Evolutionary conservation across 2,113 vertebrate genomes (phyloP).

Genomic region (Meles meles): DNA sequence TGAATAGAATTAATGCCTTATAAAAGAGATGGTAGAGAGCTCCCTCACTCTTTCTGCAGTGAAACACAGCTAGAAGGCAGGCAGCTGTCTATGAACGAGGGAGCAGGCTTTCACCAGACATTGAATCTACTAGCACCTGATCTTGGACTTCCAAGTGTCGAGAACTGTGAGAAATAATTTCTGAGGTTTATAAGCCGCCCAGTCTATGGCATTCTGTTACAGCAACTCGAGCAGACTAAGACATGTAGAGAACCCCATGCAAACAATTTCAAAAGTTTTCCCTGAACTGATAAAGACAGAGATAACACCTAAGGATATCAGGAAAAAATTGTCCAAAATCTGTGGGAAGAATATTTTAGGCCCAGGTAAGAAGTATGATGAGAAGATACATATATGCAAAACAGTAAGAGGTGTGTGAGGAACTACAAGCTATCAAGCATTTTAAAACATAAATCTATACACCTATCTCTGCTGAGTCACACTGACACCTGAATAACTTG

Average conservation of each 20-base stretch:
- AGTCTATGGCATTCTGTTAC: background rate
- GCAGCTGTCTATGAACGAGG: background rate
- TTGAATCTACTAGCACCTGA: background rate
- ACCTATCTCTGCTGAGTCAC: too few species aligned
- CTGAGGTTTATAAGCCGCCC: background rate
- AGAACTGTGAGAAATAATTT: background rate
- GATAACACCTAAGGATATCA: background rate
- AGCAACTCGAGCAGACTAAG: background rate
- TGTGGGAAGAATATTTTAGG: background rate
- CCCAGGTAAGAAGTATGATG: background rate
- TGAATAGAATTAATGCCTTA: background rate
- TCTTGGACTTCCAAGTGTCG: background rate
- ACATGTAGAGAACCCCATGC: background rate
- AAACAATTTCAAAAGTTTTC: background rate
- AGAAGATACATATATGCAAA: background rate
- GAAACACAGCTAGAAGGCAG: background rate
- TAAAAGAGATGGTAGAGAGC: too few species aligned
- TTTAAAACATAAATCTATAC: background rate
- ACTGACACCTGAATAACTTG: background rate
- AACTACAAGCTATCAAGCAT: background rate
- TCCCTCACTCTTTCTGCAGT: background rate
- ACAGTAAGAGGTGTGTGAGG: fast-evolving
- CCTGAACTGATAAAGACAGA: background rate
- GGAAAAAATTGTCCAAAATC: background rate
- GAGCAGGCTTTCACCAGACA: background rate